A percentile compares a stretch with the other conserved stretches of the same genome.
Conservation (phyloP, 2,113 vertebrate species). For the Cariama cristata region DNA sequence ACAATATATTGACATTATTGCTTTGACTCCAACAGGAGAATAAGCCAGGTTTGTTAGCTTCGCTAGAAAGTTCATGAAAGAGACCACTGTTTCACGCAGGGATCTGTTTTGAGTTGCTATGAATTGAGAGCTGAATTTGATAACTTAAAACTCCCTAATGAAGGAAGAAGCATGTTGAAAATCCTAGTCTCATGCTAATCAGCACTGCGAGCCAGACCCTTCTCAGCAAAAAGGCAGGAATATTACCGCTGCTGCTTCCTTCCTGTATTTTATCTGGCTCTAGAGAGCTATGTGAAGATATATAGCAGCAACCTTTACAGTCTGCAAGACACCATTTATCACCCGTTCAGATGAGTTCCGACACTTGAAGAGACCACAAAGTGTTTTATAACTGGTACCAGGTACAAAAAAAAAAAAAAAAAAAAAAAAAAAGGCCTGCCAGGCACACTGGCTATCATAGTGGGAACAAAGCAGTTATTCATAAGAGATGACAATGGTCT, state of each 20-base stretch:
- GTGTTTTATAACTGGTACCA: not conserved
- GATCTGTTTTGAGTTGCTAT: not conserved
- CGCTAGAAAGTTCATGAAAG: not conserved
- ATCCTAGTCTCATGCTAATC: not conserved
- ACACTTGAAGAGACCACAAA: not conserved
- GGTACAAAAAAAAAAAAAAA: too few species aligned
- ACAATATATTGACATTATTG: not conserved
- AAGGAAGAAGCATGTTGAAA: not conserved
- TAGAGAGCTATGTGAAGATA: not conserved
- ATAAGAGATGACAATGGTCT: not conserved
- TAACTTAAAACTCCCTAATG: not conserved
- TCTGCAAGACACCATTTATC: not conserved
- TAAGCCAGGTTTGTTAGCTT: not conserved
- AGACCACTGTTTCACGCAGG: accelerated
- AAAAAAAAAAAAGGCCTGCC: not conserved
- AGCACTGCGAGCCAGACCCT: not conserved
- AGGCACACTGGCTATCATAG: not conserved
- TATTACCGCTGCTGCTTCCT: not conserved
- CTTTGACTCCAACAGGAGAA: not conserved
- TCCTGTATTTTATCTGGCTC: not conserved
- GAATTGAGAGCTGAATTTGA: not conserved
- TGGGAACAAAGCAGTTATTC: not conserved
- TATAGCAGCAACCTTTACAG: not conserved
- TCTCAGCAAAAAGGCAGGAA: not conserved
- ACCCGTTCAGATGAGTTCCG: not conserved